Conservation (phyloP, 53 echinoderm and acorn worm genomes). For the Paelopatides confundens region DNA sequence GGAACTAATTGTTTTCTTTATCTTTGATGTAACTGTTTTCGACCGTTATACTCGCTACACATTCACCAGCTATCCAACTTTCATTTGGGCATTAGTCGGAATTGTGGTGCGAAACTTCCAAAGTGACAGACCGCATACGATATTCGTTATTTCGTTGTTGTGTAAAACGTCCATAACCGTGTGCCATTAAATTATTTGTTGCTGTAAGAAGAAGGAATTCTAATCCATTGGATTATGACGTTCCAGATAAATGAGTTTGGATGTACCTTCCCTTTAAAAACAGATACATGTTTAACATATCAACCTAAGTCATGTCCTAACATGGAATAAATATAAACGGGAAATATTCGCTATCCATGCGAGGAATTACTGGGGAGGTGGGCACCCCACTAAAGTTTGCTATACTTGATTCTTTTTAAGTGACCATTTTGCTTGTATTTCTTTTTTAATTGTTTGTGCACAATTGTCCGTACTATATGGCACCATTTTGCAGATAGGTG, state of each 20-base stretch:
- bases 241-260: background rate
- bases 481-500: no score
- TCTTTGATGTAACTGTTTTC: constrained; percentile 57
- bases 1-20: constrained; percentile 63
- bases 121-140: constrained; percentile 6
- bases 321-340: no score
- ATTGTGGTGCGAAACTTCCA: constrained; percentile 52
- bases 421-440: no score
- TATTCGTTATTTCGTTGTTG: constrained; percentile 3
- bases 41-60: constrained; percentile 61
- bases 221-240: constrained; percentile 14
- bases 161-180: background rate
- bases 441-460: no score
- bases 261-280: background rate
- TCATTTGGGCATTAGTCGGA: constrained; percentile 52
- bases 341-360: no score
- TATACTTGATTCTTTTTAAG: no score
- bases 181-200: background rate
- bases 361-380: no score
- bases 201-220: background rate
- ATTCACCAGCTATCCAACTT: constrained; percentile 62
- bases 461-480: no score
- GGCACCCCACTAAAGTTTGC: no score
- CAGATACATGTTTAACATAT: no score
- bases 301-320: no score